These are phyloP conservation scores for Bombus balteatus DNA, from an alignment of 1,140 invertebrate genomes.

Conservation along the genomic window DNA sequence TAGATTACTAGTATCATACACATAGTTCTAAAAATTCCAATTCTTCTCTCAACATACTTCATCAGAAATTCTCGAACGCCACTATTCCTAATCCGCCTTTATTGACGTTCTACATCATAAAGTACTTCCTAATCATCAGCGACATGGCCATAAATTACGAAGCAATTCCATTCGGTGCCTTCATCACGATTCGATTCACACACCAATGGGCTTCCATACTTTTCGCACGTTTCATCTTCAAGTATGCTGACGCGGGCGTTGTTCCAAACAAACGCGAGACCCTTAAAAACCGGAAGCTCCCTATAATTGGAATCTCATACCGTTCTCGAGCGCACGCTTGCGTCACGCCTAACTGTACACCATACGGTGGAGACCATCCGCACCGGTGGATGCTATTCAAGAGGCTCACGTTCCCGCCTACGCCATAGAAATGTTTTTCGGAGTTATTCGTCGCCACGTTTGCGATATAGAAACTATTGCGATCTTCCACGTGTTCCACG, in stretches of 20 bases:
- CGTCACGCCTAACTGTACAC: conserved; percentile 72
- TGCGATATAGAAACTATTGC: neutral
- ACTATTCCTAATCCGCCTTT: too few species aligned
- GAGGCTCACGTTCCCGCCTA: conserved; percentile 59
- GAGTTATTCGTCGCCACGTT: conserved; percentile 47
- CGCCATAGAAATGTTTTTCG: conserved; percentile 64
- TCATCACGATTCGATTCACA: conserved; percentile 1
- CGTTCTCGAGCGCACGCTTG: conserved; percentile 54
- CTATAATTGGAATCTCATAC: conserved; percentile 63
- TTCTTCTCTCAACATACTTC: neutral
- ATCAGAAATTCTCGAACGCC: neutral
- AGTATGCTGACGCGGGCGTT: conserved; percentile 13
- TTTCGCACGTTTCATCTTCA: neutral
- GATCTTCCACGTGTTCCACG: too few species aligned
- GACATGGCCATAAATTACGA: conserved; percentile 1
- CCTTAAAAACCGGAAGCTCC: conserved; percentile 66
- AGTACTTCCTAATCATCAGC: neutral
- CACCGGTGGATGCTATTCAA: conserved; percentile 49
- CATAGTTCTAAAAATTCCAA: neutral
- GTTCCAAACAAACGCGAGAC: conserved; percentile 19
- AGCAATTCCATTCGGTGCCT: conserved; percentile 1
- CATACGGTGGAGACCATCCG: conserved; percentile 47
- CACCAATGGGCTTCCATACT: too few species aligned
- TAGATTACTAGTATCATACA: too few species aligned
- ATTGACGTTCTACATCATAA: neutral